Evolutionary conservation across 2,888 invertebrate species (phyloP).

Genomic region (Diachrysia chrysitis): DNA sequence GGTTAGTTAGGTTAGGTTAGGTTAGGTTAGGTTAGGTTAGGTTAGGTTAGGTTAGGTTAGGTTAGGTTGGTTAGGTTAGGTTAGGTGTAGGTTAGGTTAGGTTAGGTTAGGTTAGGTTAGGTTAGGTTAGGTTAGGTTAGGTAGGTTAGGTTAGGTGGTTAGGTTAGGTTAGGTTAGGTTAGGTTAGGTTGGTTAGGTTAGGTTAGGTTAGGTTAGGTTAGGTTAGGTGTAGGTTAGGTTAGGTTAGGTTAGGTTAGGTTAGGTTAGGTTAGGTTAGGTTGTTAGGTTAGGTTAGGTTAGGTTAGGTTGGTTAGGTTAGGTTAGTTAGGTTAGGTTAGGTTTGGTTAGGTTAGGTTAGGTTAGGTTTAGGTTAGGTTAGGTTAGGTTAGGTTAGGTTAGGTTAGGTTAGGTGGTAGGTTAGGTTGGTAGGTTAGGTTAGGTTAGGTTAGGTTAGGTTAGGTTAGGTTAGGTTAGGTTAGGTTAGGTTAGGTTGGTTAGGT

Average conservation of each 20-base stretch:
- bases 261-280: conserved; percentile 39
- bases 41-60: conserved; percentile 33
- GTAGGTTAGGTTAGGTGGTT: conserved; percentile 49
- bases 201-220: conserved; percentile 28
- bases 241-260: conserved; percentile 25
- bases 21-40: conserved; percentile 35
- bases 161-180: conserved; percentile 33
- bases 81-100: conserved; percentile 40
- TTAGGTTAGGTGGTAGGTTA: too few relatives aligned
- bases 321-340: conserved; percentile 22
- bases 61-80: conserved; percentile 24
- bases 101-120: conserved; percentile 46
- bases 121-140: conserved; percentile 43
- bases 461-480: conserved; percentile 11
- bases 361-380: conserved; percentile 23
- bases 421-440: too few relatives aligned
- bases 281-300: conserved; percentile 46
- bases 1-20: conserved; percentile 28
- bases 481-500: conserved; percentile 43
- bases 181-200: conserved; percentile 22
- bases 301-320: conserved; percentile 45
- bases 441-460: conserved; percentile 9
- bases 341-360: conserved; percentile 20
- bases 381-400: conserved; percentile 38
- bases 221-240: conserved; percentile 14